phyloP scores from a whole-genome alignment of 1,140 invertebrate genomes.

The Aphis craccivora region DNA sequence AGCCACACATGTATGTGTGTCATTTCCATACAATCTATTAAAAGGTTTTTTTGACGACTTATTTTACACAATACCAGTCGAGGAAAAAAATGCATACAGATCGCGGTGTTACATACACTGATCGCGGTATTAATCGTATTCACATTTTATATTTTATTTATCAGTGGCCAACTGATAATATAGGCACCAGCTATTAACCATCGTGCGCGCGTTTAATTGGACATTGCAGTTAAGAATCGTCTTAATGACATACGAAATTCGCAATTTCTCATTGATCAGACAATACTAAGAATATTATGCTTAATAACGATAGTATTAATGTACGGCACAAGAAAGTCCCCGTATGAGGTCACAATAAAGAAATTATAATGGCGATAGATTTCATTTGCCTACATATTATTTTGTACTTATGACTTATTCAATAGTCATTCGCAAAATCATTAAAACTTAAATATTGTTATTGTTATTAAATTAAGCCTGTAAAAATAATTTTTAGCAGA shows the following conservation, averaged over 20 bases:
- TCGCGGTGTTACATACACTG: no score
- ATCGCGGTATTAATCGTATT: not conserved
- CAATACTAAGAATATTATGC: conserved; percentile 1
- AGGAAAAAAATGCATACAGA: not conserved
- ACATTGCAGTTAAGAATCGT: not conserved
- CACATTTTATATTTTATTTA: not conserved
- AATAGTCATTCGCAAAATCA: not conserved
- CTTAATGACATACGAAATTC: conserved; percentile 13
- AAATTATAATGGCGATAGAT: not conserved
- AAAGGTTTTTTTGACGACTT: conserved; percentile 3
- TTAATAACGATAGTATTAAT: conserved; percentile 6
- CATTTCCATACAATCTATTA: conserved; percentile 47
- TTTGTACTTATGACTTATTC: not conserved
- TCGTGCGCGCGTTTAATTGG: not conserved
- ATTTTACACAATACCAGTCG: not conserved
- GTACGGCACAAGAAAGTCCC: not conserved
- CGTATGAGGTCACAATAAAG: conserved; percentile 20
- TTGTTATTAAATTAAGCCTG: not conserved
- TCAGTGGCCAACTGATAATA: not conserved
- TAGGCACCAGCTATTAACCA: not conserved
- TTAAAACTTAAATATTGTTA: not conserved
- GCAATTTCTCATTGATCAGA: conserved; percentile 6
- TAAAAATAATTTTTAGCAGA: not conserved
- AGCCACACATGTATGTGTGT: not conserved
- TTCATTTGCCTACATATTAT: not conserved